phyloP scores from a whole-genome alignment of 2,113 vertebrate genomes.

The Turnix velox region DNA sequence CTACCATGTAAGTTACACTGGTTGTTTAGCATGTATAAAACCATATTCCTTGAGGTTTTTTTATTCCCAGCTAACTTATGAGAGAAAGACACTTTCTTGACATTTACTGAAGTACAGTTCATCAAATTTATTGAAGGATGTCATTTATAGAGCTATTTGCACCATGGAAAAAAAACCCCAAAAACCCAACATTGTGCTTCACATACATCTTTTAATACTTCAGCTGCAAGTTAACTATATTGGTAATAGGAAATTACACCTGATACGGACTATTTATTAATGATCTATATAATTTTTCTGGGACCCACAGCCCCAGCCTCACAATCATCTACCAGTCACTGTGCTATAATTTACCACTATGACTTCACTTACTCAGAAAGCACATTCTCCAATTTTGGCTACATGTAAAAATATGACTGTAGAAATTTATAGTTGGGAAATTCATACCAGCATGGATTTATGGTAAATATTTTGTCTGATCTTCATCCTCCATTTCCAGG shows the following conservation, averaged over 20 bases:
- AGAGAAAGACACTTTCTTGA: not conserved
- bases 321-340: not conserved
- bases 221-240: not conserved
- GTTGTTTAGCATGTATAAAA: not conserved
- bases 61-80: accelerated
- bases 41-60: not conserved
- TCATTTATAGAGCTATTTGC: not conserved
- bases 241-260: not conserved
- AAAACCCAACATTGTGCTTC: not conserved
- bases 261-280: not conserved
- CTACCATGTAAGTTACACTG: not conserved
- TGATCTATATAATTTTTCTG: not conserved
- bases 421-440: not conserved
- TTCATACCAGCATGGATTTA: not conserved
- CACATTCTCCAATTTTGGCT: not conserved
- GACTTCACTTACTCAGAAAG: not conserved
- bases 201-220: not conserved
- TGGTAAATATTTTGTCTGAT: not conserved
- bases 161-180: not conserved
- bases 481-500: not conserved
- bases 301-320: not conserved
- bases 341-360: not conserved
- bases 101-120: not conserved
- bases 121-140: not conserved
- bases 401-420: not conserved